Conservation (phyloP, 2,797 vertebrate species). For the Argya squamiceps region DNA sequence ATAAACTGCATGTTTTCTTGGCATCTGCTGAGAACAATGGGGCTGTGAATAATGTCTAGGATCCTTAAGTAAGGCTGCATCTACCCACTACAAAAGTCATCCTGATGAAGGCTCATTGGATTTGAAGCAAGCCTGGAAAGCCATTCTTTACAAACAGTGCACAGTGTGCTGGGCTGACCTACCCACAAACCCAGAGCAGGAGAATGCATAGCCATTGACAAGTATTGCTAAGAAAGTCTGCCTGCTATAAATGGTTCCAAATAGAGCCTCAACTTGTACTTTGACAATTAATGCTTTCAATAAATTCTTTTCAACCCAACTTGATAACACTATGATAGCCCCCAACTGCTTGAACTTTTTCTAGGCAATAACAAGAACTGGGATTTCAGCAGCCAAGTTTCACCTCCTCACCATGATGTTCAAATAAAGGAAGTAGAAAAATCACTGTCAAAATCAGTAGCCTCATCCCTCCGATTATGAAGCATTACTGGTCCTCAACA, state of each 20-base stretch:
- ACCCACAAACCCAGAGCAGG: not conserved
- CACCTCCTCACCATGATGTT: not conserved
- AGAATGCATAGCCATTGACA: not conserved
- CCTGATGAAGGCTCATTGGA: not conserved
- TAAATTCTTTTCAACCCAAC: not conserved
- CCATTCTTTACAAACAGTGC: not conserved
- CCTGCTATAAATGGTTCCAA: not conserved
- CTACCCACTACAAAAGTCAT: not conserved
- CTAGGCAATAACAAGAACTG: not conserved
- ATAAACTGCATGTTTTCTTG: not conserved
- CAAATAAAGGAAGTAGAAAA: not conserved
- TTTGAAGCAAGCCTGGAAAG: not conserved
- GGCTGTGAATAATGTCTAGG: not conserved
- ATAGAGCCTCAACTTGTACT: not conserved
- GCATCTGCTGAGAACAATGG: not conserved
- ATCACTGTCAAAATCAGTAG: not conserved
- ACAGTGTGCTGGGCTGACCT: not conserved
- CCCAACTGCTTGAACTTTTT: not conserved
- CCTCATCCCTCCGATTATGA: not conserved
- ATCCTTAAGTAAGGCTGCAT: not conserved
- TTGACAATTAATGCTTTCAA: not conserved
- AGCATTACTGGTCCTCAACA: not conserved
- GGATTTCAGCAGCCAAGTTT: not conserved
- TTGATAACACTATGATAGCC: not conserved
- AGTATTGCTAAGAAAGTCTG: not conserved